These are phyloP conservation scores for Pinna nobilis DNA, from an alignment of 1,140 invertebrate species.

Conservation along the genomic window DNA sequence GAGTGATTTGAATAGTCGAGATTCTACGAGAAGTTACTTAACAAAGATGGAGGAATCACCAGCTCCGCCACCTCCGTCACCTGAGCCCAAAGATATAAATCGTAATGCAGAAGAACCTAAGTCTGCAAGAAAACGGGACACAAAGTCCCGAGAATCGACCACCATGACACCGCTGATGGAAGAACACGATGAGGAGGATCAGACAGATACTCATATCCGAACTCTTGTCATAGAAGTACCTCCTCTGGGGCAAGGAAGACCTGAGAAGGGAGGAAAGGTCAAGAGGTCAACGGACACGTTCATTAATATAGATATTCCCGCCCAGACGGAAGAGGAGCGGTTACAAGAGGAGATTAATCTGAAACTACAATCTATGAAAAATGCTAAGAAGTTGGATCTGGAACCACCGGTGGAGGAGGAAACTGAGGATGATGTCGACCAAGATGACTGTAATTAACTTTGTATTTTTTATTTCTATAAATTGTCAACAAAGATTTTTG, in stretches of 20 bases:
- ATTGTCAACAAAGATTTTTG: neutral
- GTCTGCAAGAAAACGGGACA: constrained; percentile 19
- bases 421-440: constrained; percentile 18
- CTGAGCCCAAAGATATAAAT: constrained; percentile 53
- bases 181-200: constrained; percentile 44
- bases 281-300: constrained; percentile 50
- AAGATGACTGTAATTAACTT: neutral
- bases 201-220: constrained; percentile 21
- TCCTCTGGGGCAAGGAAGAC: constrained; percentile 29
- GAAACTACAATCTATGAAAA: no score
- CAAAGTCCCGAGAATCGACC: constrained; percentile 45
- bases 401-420: constrained; percentile 6
- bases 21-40: constrained; percentile 38
- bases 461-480: neutral
- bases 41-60: constrained; percentile 53
- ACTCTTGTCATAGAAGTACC: constrained; percentile 39
- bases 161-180: constrained; percentile 57
- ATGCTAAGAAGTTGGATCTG: constrained; percentile 3
- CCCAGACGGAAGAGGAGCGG: neutral
- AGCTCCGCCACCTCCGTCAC: constrained; percentile 62
- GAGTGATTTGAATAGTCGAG: constrained; percentile 38
- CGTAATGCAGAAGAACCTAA: constrained; percentile 12
- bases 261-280: constrained; percentile 15
- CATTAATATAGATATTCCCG: constrained; percentile 56
- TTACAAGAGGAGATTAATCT: constrained; percentile 3